Percentiles rank a stretch among this genome's conserved stretches.
Conservation (phyloP, 1,140 invertebrate species). For the Stegodyphus dumicola region DNA sequence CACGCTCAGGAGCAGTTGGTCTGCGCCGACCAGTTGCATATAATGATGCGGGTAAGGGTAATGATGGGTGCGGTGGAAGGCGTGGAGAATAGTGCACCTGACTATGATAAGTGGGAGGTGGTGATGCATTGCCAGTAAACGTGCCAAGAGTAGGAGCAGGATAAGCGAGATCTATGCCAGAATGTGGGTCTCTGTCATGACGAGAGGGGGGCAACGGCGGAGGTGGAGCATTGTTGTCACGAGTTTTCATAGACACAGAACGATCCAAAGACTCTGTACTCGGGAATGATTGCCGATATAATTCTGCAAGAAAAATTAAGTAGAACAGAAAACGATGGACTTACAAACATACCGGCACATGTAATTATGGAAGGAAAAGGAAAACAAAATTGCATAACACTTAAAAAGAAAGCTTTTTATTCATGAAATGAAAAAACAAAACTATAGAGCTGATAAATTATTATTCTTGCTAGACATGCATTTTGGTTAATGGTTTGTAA, state of each 20-base stretch:
- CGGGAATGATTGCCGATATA: constrained; percentile 68
- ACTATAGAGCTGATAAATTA: neutral
- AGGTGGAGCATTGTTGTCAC: constrained; percentile 49
- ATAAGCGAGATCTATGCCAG: constrained; percentile 59
- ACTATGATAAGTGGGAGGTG: constrained; percentile 63
- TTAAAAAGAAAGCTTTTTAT: neutral
- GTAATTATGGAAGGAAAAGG: neutral
- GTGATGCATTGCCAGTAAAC: constrained; percentile 61
- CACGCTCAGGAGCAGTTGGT: constrained; percentile 51
- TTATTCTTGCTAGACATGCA: neutral
- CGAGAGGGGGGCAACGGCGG: constrained; percentile 55
- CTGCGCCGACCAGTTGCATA: constrained; percentile 62
- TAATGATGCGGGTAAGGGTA: constrained; percentile 51
- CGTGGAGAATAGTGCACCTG: constrained; percentile 62
- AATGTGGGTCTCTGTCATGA: constrained; percentile 51
- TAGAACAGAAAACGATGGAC: constrained; percentile 9
- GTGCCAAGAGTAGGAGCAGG: constrained; percentile 60
- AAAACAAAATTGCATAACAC: neutral
- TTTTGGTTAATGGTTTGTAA: too few relatives aligned
- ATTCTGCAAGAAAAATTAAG: constrained; percentile 65
- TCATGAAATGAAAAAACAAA: neutral
- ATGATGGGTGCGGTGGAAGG: constrained; percentile 51
- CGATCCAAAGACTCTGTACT: constrained; percentile 68
- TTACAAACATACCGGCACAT: neutral
- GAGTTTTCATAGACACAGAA: constrained; percentile 61